Conservation (phyloP, 2,888 invertebrate genomes). For the Aelia acuminata region DNA sequence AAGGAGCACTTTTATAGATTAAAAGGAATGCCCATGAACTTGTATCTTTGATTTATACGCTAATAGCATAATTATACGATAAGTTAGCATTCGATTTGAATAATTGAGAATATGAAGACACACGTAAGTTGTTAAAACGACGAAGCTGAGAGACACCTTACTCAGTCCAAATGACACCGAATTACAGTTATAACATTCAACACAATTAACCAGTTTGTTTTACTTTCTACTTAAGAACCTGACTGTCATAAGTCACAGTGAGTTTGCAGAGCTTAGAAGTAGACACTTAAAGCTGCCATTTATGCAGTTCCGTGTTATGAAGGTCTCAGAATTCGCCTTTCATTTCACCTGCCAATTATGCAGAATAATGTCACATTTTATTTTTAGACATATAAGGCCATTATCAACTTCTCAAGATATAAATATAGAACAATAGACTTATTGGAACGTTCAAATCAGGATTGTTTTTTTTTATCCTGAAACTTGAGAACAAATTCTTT, state of each 20-base stretch:
- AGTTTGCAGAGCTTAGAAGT: no score
- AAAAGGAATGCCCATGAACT: no score
- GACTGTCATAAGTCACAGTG: background rate
- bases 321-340: background rate
- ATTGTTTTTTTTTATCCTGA: background rate
- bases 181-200: background rate
- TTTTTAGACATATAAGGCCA: background rate
- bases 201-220: background rate
- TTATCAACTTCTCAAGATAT: background rate
- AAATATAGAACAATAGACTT: background rate
- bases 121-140: no score
- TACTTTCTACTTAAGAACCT: background rate
- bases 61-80: background rate
- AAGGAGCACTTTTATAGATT: background rate
- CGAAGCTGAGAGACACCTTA: no score
- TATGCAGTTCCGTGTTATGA: background rate
- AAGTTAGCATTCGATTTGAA: background rate
- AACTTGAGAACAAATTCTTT: background rate
- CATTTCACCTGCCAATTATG: background rate
- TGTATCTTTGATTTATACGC: no score
- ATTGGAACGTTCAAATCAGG: background rate
- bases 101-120: background rate
- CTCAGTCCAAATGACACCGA: no score
- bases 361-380: background rate
- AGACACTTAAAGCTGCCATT: background rate